phyloP scores from a whole-genome alignment of 2,797 vertebrate species.

The Limnodromus scolopaceus region DNA sequence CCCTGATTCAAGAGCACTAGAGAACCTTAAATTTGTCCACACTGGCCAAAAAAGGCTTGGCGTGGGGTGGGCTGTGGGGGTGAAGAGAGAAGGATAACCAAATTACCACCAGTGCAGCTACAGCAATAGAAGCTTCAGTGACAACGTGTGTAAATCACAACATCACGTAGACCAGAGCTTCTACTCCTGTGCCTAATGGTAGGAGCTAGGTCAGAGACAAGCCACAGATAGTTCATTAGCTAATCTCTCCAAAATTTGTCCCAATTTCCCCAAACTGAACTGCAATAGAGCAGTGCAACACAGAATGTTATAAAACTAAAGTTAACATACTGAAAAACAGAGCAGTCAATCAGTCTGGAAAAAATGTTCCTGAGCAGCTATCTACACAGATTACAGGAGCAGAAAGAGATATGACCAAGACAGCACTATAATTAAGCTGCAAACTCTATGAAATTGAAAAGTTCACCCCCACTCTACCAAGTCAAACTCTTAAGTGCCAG shows the following conservation, averaged over 20 bases:
- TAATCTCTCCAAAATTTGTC: neutral
- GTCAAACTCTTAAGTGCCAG: neutral
- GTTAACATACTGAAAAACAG: neutral
- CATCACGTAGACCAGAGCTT: neutral
- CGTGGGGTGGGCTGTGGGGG: fast-evolving
- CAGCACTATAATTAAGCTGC: neutral
- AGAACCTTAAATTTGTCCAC: neutral
- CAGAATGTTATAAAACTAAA: neutral
- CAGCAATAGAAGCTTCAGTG: neutral
- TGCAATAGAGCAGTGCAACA: neutral
- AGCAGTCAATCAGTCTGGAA: neutral
- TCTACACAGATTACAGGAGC: neutral
- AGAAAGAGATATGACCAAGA: neutral
- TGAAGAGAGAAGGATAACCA: neutral
- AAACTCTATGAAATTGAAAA: neutral
- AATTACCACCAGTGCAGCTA: neutral
- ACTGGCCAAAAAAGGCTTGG: neutral
- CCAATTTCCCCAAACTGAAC: neutral
- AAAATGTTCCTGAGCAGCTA: neutral
- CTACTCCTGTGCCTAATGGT: neutral
- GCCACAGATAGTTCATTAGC: neutral
- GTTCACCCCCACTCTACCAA: neutral
- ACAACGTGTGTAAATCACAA: neutral
- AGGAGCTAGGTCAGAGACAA: neutral
- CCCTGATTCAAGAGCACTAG: neutral